A percentile compares a stretch with the other conserved stretches of the same genome.
Conservation (phyloP, 2,797 vertebrate species). For the Rhinoraja longicauda region DNA sequence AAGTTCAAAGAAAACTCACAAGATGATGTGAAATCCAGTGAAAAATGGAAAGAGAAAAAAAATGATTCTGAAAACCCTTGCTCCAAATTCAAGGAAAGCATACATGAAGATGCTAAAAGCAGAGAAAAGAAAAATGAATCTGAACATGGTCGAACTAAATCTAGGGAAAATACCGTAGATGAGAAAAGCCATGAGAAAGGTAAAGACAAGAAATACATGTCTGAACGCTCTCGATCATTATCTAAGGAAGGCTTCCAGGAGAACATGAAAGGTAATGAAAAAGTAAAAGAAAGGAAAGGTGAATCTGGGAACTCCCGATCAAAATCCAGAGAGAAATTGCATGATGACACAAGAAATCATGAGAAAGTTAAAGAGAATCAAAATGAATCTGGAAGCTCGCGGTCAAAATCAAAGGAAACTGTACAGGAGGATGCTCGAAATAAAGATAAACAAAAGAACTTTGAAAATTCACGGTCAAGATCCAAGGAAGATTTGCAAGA, state of each 20-base stretch:
- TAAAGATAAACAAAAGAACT: constrained; percentile 30
- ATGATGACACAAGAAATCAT: constrained; percentile 19
- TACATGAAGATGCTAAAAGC: background rate
- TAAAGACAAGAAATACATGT: constrained; percentile 20
- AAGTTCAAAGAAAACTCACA: constrained; percentile 22
- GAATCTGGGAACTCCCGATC: background rate
- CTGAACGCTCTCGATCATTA: constrained; percentile 1
- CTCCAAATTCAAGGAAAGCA: background rate
- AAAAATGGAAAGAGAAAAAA: background rate
- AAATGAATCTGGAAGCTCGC: background rate
- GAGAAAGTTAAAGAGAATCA: constrained; percentile 22
- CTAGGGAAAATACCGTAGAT: constrained; percentile 6
- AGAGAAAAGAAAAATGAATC: constrained; percentile 12
- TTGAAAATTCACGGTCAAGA: constrained; percentile 7
- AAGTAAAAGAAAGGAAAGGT: constrained; percentile 6
- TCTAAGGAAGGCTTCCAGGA: constrained; percentile 25
- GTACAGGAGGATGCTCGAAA: background rate
- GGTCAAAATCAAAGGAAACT: constrained; percentile 12
- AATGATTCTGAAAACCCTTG: constrained; percentile 12
- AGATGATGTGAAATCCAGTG: background rate
- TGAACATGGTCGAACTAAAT: constrained; percentile 2
- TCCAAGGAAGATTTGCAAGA: constrained; percentile 22
- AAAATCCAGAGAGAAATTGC: constrained; percentile 29
- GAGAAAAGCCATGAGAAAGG: background rate
- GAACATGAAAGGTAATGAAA: background rate